A percentile compares a stretch with the other conserved stretches of the same genome.
phyloP scores from a whole-genome alignment of 2,797 vertebrate genomes.

The Esox masquinongy region DNA sequence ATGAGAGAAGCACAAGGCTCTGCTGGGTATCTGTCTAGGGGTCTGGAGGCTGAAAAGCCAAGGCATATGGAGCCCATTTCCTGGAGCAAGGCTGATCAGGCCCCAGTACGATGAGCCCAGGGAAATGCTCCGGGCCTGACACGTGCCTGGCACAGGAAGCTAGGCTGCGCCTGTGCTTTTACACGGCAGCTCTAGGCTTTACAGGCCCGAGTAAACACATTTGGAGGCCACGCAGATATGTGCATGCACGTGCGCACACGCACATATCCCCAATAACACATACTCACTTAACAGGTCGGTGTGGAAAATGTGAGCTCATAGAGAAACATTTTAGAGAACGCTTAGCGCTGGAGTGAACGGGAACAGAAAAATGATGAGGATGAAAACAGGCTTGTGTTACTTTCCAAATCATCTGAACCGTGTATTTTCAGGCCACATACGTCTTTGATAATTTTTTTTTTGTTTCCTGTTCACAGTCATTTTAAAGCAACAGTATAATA shows the following conservation, averaged over 20 bases:
- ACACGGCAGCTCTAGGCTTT: slow-evolving; percentile 55
- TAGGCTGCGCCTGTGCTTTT: slow-evolving; percentile 38
- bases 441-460: no score
- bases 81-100: slow-evolving; percentile 38
- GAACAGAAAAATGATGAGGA: slow-evolving; percentile 40
- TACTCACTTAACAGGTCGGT: slow-evolving; percentile 50
- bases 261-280: slow-evolving; percentile 44
- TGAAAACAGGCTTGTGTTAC: slow-evolving; percentile 36
- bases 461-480: no score
- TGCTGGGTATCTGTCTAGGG: slow-evolving; percentile 54
- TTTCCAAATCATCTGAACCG: slow-evolving; percentile 47
- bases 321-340: slow-evolving; percentile 49
- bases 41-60: slow-evolving; percentile 33
- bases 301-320: slow-evolving; percentile 71
- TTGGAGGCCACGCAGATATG: slow-evolving; percentile 26
- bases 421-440: slow-evolving; percentile 13
- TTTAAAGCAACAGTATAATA: no score
- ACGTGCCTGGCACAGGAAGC: slow-evolving; percentile 56
- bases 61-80: slow-evolving; percentile 67
- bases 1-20: slow-evolving; percentile 31
- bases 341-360: slow-evolving; percentile 20
- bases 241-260: background rate
- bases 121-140: slow-evolving; percentile 57
- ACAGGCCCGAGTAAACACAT: slow-evolving; percentile 58
- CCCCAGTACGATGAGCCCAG: slow-evolving; percentile 45